A percentile compares a stretch with the other conserved stretches of the same genome.
Evolutionary conservation across 2,113 vertebrate genomes (phyloP).

Genomic region (Tautogolabrus adspersus): DNA sequence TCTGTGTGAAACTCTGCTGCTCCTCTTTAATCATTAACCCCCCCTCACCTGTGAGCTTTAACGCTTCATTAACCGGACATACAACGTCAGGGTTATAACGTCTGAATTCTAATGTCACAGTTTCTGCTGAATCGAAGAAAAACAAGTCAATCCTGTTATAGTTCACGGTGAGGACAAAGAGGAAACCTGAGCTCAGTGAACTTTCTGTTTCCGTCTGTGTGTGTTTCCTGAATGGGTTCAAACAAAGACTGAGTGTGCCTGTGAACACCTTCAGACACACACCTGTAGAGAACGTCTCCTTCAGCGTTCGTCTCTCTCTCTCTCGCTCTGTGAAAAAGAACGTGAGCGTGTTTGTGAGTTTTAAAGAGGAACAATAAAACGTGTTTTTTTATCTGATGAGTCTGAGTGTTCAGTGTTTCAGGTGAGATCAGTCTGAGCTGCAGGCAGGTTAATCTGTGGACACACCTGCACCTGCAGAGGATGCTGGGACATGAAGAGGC

Average conservation of each 20-base stretch:
- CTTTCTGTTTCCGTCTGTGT: background rate
- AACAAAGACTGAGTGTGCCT: background rate
- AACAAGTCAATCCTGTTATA: no score
- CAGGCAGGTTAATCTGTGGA: no score
- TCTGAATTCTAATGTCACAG: no score
- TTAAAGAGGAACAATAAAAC: conserved; percentile 8
- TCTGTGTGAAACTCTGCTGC: background rate
- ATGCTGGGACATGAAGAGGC: conserved; percentile 15
- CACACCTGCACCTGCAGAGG: background rate
- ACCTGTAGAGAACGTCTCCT: no score
- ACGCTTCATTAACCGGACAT: background rate
- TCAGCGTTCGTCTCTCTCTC: no score
- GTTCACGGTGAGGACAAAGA: no score
- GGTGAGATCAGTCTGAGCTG: background rate
- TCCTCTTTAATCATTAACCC: background rate
- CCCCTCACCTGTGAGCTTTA: background rate
- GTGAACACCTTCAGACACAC: no score
- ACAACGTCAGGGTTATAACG: no score
- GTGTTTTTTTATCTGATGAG: conserved; percentile 9
- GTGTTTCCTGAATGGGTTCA: background rate
- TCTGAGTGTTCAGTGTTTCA: background rate
- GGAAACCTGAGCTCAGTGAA: no score
- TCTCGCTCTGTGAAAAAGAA: no score
- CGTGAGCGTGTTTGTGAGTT: background rate
- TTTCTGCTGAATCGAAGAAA: no score